A percentile compares a stretch with the other conserved stretches of the same genome.
Evolutionary conservation across 2,113 vertebrate genomes (phyloP).

Genomic region (Pangasianodon hypophthalmus): DNA sequence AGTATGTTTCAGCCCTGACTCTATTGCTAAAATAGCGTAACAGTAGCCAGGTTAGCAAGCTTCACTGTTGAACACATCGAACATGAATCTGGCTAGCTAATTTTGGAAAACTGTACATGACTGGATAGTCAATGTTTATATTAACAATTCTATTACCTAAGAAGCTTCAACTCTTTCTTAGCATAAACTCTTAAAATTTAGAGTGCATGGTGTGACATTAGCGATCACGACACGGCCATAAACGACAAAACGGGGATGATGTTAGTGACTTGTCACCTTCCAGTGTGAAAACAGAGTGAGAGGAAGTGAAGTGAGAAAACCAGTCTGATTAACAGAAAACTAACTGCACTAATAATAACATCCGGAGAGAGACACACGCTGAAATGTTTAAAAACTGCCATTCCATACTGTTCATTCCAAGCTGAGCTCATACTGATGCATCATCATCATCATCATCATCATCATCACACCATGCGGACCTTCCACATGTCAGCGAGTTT

Average conservation of each 20-base stretch:
- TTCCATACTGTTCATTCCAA: not conserved
- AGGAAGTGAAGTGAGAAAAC: not conserved
- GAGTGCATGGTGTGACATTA: not conserved
- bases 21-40: not conserved
- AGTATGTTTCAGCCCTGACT: not conserved
- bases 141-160: not conserved
- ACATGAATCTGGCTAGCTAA: not conserved
- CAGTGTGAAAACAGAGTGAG: not conserved
- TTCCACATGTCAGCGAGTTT: not conserved
- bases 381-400: not conserved
- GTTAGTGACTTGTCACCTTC: not conserved
- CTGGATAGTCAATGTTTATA: not conserved
- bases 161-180: not conserved
- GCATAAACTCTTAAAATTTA: not conserved
- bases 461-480: not conserved
- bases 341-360: constrained; percentile 41
- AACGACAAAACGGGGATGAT: not conserved
- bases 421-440: not conserved
- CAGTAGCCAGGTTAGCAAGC: not conserved
- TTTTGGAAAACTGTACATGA: not conserved
- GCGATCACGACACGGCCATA: not conserved
- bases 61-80: not conserved
- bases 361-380: not conserved
- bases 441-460: not conserved
- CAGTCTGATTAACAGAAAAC: constrained; percentile 7